A percentile compares a stretch with the other conserved stretches of the same genome.
Evolutionary conservation across 2,797 vertebrate species (phyloP).

Genomic region (Halcyon smyrnensis): DNA sequence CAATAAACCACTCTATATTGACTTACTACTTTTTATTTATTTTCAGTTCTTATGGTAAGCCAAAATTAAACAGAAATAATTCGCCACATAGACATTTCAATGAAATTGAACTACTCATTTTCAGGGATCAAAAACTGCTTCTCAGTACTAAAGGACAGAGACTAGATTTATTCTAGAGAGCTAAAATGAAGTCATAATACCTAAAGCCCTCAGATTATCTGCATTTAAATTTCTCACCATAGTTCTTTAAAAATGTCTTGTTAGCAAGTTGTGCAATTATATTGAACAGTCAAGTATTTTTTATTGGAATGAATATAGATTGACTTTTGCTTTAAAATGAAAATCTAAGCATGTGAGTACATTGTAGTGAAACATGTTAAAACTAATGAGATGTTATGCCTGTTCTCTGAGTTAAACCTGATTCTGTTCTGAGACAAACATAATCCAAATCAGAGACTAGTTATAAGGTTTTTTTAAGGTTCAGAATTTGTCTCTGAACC

Average conservation of each 20-base stretch:
- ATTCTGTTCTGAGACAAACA: not conserved
- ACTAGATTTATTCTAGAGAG: conserved; percentile 26
- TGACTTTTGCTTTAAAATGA: not conserved
- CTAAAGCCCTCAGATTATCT: not conserved
- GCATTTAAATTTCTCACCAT: conserved; percentile 1
- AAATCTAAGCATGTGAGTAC: not conserved
- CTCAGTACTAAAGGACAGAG: not conserved
- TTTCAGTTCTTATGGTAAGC: not conserved
- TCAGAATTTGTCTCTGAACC: not conserved
- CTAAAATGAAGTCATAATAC: not conserved
- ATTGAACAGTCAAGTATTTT: not conserved
- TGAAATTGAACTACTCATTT: not conserved
- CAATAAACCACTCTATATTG: not conserved
- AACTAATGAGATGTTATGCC: not conserved
- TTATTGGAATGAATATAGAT: not conserved
- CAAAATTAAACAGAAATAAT: conserved; percentile 22
- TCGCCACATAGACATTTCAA: not conserved
- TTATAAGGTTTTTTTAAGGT: not conserved
- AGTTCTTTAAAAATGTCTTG: conserved; percentile 12
- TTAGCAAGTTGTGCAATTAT: not conserved
- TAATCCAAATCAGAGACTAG: not conserved
- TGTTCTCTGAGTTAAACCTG: not conserved
- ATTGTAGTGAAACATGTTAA: not conserved
- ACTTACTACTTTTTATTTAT: not conserved
- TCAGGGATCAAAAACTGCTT: not conserved